Conservation (phyloP, 2,113 vertebrate species). For the Dendrocopos noguchii region DNA sequence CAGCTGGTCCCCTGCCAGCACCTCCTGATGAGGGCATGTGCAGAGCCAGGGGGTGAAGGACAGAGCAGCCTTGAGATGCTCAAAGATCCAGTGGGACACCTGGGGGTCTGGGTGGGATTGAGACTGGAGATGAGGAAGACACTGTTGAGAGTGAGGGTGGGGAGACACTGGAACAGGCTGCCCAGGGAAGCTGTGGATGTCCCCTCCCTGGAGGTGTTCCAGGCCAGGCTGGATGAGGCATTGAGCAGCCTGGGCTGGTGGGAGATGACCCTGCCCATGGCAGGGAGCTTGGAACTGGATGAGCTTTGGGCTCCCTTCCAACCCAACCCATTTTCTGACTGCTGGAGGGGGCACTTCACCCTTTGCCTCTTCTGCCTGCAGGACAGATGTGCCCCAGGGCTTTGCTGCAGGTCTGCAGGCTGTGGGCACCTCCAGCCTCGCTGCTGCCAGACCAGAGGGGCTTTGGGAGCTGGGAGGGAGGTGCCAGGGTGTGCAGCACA, state of each 20-base stretch:
- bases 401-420: neutral
- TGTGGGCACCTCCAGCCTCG: neutral
- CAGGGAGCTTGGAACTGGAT: too few species aligned
- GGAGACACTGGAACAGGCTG: too few species aligned
- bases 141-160: too few species aligned
- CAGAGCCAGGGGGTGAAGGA: neutral
- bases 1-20: neutral
- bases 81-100: rapidly evolving
- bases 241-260: too few species aligned
- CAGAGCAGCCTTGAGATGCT: neutral
- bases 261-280: too few species aligned
- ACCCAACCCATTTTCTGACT: too few species aligned
- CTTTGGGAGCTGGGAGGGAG: neutral
- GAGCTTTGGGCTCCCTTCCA: too few species aligned
- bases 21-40: rapidly evolving
- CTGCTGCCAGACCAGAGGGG: neutral
- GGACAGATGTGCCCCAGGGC: rapidly evolving
- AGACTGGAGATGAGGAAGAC: too few species aligned
- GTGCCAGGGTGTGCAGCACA: neutral
- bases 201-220: too few species aligned
- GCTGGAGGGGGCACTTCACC: neutral
- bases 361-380: neutral
- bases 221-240: too few species aligned
- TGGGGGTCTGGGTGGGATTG: neutral
- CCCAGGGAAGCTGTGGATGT: too few species aligned